These are phyloP conservation scores for Sciurus carolinensis DNA, from an alignment of 2,797 vertebrate genomes.

Conservation along the genomic window DNA sequence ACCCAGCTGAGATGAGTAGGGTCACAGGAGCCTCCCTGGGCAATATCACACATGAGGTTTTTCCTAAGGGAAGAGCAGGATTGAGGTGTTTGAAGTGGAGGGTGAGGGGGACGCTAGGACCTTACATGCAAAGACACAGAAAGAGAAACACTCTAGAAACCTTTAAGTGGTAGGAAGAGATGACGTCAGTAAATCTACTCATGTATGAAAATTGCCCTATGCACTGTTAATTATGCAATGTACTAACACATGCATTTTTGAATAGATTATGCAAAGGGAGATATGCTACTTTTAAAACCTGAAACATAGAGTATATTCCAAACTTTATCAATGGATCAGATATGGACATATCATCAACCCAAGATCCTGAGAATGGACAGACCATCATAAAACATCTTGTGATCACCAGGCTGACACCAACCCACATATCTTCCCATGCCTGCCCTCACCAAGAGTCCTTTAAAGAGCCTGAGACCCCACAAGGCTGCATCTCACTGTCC, in stretches of 20 bases:
- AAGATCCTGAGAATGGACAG: neutral
- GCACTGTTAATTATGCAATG: neutral
- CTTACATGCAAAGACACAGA: neutral
- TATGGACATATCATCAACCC: neutral
- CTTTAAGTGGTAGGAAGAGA: neutral
- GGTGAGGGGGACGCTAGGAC: neutral
- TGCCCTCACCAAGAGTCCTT: no score
- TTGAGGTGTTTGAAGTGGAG: neutral
- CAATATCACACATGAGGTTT: neutral
- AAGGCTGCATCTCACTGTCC: neutral
- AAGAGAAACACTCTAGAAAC: neutral
- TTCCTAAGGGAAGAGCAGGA: neutral
- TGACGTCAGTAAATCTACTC: neutral
- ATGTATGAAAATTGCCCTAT: neutral
- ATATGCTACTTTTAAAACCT: neutral
- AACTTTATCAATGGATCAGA: neutral
- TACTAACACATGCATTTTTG: neutral
- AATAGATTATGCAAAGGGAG: neutral
- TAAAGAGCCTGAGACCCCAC: neutral
- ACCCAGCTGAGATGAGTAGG: neutral
- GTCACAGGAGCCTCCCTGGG: neutral
- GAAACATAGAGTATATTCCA: neutral
- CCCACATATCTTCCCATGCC: neutral
- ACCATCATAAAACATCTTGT: neutral
- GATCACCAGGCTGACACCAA: neutral